Evolutionary conservation across 2,113 vertebrate genomes (phyloP).

Genomic region (Apodemus sylvaticus): DNA sequence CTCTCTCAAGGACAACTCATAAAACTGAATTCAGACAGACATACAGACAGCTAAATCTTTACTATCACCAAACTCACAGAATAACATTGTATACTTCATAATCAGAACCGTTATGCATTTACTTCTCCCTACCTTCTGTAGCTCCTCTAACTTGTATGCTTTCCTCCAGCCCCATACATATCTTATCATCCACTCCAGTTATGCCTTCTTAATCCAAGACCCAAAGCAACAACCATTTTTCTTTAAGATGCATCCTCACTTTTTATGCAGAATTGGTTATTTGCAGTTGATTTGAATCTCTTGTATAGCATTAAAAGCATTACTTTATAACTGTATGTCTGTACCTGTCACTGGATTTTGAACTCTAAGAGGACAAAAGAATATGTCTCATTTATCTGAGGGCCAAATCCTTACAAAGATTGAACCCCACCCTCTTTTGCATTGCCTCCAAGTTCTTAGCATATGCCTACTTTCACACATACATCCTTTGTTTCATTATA

Average conservation of each 20-base stretch:
- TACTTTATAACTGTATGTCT: background rate
- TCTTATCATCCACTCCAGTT: background rate
- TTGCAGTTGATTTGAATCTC: background rate
- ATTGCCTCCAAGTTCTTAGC: background rate
- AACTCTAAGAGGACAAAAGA: background rate
- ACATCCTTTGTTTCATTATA: background rate
- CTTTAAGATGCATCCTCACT: background rate
- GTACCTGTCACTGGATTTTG: background rate
- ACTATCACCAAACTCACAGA: background rate
- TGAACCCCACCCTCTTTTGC: background rate
- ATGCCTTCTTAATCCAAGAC: background rate
- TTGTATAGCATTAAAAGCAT: background rate
- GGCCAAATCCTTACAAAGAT: background rate
- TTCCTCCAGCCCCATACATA: background rate
- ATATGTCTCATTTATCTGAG: slow-evolving; percentile 1
- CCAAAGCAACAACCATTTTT: background rate
- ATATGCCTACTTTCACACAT: background rate
- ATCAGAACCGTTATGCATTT: background rate
- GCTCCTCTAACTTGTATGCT: background rate
- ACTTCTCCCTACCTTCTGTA: background rate
- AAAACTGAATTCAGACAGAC: slow-evolving; percentile 28
- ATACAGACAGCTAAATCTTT: background rate
- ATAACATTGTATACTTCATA: background rate
- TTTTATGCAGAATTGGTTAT: background rate
- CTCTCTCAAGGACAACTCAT: background rate